Conservation (phyloP, 2,888 invertebrate species). For the Ptycholaimellus sp. region DNA sequence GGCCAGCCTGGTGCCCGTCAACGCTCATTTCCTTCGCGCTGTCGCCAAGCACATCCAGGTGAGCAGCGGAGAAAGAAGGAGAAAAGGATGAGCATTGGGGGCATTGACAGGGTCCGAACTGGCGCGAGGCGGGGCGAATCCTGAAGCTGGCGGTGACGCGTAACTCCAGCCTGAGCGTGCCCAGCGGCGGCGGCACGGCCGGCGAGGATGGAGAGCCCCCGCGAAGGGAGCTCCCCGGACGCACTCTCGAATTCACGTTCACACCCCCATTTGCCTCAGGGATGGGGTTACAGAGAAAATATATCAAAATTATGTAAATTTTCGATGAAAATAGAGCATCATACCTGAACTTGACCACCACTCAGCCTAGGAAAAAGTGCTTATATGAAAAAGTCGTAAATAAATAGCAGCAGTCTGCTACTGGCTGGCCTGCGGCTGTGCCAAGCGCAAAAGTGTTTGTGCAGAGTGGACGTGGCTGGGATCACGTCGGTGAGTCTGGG, state of each 20-base stretch:
- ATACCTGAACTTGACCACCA: too few species aligned
- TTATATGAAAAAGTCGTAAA: too few species aligned
- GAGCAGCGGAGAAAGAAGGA: slow-evolving; percentile 16
- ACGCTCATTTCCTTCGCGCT: slow-evolving; percentile 49
- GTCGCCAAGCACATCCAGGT: slow-evolving; percentile 84
- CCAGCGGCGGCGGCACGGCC: slow-evolving; percentile 11
- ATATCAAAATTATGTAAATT: too few species aligned
- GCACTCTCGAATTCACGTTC: slow-evolving; percentile 90
- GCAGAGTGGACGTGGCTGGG: too few species aligned
- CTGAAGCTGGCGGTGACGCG: slow-evolving; percentile 78
- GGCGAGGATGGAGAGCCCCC: slow-evolving; percentile 6
- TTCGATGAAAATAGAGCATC: too few species aligned
- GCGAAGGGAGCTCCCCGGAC: slow-evolving; percentile 33
- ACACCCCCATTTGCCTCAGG: slow-evolving; percentile 43
- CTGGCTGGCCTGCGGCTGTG: too few species aligned
- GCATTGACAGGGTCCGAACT: slow-evolving; percentile 46
- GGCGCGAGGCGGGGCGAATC: slow-evolving; percentile 86
- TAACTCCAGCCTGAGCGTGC: slow-evolving; percentile 51
- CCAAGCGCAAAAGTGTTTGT: too few species aligned
- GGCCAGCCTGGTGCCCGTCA: slow-evolving; percentile 55
- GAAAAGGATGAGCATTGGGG: neutral
- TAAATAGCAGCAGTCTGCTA: too few species aligned
- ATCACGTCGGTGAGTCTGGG: too few species aligned
- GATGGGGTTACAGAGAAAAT: neutral
- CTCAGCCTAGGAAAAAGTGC: too few species aligned